Evolutionary conservation across 2,888 invertebrate species (phyloP).

Genomic region (Empis livida): DNA sequence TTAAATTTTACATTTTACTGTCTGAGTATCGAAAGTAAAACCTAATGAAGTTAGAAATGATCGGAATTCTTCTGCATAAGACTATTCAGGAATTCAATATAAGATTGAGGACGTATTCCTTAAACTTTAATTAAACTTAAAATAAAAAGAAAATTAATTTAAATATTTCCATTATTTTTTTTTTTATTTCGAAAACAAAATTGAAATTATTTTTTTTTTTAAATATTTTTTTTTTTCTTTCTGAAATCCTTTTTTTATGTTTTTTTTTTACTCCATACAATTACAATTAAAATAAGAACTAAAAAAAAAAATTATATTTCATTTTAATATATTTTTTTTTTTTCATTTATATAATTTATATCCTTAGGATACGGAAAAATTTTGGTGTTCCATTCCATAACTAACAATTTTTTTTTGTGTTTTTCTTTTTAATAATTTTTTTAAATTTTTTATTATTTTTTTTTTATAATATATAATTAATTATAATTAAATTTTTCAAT

Average conservation of each 20-base stretch:
- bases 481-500: too few species aligned
- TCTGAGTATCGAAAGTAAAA: too few species aligned
- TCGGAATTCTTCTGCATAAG: too few species aligned
- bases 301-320: slow-evolving; percentile 6
- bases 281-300: slow-evolving; percentile 1
- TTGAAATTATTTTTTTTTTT: background rate
- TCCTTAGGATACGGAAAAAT: slow-evolving; percentile 9
- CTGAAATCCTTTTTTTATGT: slow-evolving; percentile 1
- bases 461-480: background rate
- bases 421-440: too few species aligned
- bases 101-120: too few species aligned
- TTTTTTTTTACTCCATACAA: slow-evolving; percentile 2
- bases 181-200: background rate
- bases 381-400: slow-evolving; percentile 9
- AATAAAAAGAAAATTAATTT: background rate
- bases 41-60: too few species aligned
- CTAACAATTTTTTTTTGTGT: slow-evolving; percentile 3
- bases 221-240: slow-evolving; percentile 2
- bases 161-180: slow-evolving; percentile 2
- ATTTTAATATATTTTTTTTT: slow-evolving; percentile 3
- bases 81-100: too few species aligned
- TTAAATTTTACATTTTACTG: too few species aligned
- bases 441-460: too few species aligned
- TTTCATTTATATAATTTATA: slow-evolving; percentile 8
- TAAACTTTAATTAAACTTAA: too few species aligned